Conservation (phyloP, 2,888 invertebrate species). For the Lutraria lutraria region DNA sequence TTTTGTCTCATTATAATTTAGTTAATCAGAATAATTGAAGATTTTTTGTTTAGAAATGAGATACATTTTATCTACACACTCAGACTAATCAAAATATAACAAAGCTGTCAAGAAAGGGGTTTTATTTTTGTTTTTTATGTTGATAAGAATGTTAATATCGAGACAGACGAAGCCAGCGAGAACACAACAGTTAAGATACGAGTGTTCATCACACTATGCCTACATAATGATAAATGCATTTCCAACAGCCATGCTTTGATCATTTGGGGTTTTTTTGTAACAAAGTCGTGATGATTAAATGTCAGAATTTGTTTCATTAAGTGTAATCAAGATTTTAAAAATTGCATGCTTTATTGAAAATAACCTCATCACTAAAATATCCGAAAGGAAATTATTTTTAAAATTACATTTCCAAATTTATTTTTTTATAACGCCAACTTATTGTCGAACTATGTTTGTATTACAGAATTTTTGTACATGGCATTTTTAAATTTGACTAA, state of each 20-base stretch:
- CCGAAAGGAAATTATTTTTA: background rate
- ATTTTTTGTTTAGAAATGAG: background rate
- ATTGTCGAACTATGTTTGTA: no score
- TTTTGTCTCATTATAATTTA: constrained; percentile 22
- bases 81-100: background rate
- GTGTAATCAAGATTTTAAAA: background rate
- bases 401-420: background rate
- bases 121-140: background rate
- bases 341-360: constrained; percentile 17
- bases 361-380: constrained; percentile 8
- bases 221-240: constrained; percentile 20
- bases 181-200: background rate
- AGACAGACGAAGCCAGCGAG: background rate
- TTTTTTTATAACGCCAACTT: no score
- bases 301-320: background rate
- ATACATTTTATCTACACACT: background rate
- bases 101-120: background rate
- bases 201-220: background rate
- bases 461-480: background rate
- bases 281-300: background rate
- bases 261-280: background rate
- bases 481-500: background rate
- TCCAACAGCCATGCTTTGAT: background rate
- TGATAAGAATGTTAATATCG: constrained; percentile 14
- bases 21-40: constrained; percentile 10